These are phyloP conservation scores for fruit fly (Drosophila melanogaster) DNA, from an alignment of 1,140 invertebrate species.

Conservation along the genomic window DNA sequence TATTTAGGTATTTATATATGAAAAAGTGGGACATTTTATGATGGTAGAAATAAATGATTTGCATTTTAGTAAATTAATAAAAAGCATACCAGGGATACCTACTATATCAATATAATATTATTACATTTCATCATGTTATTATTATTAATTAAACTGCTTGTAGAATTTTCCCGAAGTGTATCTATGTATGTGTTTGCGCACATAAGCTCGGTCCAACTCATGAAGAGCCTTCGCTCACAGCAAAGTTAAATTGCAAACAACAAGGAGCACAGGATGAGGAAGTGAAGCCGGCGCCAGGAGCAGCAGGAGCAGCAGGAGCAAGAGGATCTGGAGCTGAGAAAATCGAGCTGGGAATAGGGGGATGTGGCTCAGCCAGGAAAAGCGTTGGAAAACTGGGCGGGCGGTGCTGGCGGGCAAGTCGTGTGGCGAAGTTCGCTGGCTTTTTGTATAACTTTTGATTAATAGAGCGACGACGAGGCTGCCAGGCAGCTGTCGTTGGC, in stretches of 20 bases:
- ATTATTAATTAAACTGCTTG: too few relatives aligned
- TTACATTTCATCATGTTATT: too few relatives aligned
- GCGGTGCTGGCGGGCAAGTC: slow-evolving; percentile 11
- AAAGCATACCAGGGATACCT: too few relatives aligned
- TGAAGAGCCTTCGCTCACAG: slow-evolving; percentile 49
- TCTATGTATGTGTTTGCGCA: slow-evolving; percentile 11
- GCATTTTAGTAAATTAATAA: too few relatives aligned
- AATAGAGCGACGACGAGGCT: slow-evolving; percentile 64
- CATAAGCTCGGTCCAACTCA: slow-evolving; percentile 48
- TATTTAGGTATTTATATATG: not conserved
- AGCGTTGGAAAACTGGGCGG: not conserved
- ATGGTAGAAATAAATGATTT: too few relatives aligned
- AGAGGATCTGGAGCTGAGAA: slow-evolving; percentile 7
- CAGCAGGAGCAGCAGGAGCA: slow-evolving; percentile 7
- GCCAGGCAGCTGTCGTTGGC: slow-evolving; percentile 58
- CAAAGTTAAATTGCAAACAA: slow-evolving; percentile 80
- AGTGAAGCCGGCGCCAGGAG: slow-evolving; percentile 14
- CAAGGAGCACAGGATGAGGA: slow-evolving; percentile 34
- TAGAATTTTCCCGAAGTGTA: slow-evolving; percentile 11
- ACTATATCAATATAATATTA: too few relatives aligned
- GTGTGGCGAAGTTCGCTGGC: slow-evolving; percentile 74
- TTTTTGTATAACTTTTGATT: slow-evolving; percentile 82
- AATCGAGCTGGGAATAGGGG: slow-evolving; percentile 30
- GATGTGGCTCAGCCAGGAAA: slow-evolving; percentile 6
- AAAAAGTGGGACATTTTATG: too few relatives aligned